These are phyloP conservation scores for Lagocephalus sceleratus DNA, from an alignment of 2,797 vertebrate genomes.

Conservation along the genomic window DNA sequence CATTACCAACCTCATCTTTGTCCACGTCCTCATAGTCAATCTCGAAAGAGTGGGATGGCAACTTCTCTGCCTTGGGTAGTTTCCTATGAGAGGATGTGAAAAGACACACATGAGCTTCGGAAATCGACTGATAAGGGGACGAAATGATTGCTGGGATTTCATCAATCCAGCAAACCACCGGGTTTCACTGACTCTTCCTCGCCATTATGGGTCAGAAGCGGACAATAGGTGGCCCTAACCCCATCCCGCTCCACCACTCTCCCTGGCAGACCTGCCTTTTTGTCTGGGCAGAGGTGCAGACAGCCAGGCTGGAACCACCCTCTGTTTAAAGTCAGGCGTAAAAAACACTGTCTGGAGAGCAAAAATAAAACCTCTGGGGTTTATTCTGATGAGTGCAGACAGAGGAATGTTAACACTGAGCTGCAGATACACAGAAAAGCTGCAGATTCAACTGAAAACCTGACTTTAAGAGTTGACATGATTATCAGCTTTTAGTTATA, in stretches of 20 bases:
- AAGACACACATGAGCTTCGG: constrained; percentile 14
- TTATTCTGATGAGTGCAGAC: constrained; percentile 31
- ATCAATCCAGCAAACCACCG: constrained; percentile 24
- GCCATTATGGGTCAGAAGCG: constrained; percentile 44
- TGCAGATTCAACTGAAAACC: constrained; percentile 16
- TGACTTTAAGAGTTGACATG: not conserved
- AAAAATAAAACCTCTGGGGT: constrained; percentile 34
- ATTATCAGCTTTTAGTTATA: not conserved
- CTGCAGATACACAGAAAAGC: constrained; percentile 24
- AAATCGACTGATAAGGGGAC: constrained; percentile 16
- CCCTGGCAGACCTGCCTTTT: constrained; percentile 47
- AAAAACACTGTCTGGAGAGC: not conserved
- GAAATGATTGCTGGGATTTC: constrained; percentile 29
- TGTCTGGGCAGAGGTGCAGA: constrained; percentile 58
- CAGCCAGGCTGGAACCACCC: constrained; percentile 34
- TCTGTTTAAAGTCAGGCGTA: constrained; percentile 48
- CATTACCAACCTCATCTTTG: constrained; percentile 91
- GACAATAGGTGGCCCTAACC: constrained; percentile 49
- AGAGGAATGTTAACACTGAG: constrained; percentile 37
- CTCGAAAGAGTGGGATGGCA: constrained; percentile 96
- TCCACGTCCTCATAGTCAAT: constrained; percentile 96
- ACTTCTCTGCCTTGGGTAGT: constrained; percentile 88
- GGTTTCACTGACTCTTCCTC: constrained; percentile 42
- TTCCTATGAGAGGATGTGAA: constrained; percentile 69
- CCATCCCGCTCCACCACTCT: constrained; percentile 46